Conservation (phyloP, 1,140 invertebrate species). For the Drosophila melanogaster region DNA sequence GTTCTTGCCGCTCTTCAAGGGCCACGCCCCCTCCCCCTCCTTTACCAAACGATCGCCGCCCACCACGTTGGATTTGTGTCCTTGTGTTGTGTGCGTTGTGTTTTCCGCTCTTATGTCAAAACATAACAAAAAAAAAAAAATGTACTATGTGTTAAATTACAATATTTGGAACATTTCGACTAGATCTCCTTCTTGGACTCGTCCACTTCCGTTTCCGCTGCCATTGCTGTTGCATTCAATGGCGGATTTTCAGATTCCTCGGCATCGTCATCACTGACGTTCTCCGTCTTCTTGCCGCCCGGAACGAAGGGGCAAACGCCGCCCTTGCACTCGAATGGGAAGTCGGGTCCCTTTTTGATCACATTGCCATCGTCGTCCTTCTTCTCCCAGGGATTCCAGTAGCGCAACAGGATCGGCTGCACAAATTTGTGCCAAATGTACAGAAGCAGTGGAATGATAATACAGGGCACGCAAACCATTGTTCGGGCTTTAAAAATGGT, state of each 20-base stretch:
- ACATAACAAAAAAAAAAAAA: too few species aligned
- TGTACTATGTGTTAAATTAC: background rate
- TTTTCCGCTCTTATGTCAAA: slow-evolving; percentile 1
- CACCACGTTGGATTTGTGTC: background rate
- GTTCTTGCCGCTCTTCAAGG: slow-evolving; percentile 10
- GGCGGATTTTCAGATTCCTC: background rate
- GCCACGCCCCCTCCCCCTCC: slow-evolving; percentile 17
- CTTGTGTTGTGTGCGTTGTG: slow-evolving; percentile 9
- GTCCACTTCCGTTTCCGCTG: background rate
- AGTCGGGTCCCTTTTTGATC: slow-evolving; percentile 85
- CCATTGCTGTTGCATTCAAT: background rate
- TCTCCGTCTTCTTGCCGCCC: slow-evolving; percentile 30
- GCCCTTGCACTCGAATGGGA: slow-evolving; percentile 87
- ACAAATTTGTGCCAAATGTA: slow-evolving; percentile 92
- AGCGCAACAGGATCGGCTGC: slow-evolving; percentile 88
- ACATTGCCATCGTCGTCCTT: slow-evolving; percentile 86
- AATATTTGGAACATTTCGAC: slow-evolving; percentile 4
- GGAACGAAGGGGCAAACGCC: slow-evolving; percentile 75
- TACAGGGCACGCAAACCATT: slow-evolving; percentile 91
- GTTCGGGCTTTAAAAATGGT: background rate
- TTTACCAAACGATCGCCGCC: background rate
- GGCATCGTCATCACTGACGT: background rate
- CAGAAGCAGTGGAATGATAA: slow-evolving; percentile 90
- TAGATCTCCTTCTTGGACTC: slow-evolving; percentile 60
- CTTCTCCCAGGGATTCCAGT: slow-evolving; percentile 91